Percentiles rank a stretch among this genome's conserved stretches.
Evolutionary conservation across 2,888 invertebrate species (phyloP).

Genomic region (Cepaea hortensis): DNA sequence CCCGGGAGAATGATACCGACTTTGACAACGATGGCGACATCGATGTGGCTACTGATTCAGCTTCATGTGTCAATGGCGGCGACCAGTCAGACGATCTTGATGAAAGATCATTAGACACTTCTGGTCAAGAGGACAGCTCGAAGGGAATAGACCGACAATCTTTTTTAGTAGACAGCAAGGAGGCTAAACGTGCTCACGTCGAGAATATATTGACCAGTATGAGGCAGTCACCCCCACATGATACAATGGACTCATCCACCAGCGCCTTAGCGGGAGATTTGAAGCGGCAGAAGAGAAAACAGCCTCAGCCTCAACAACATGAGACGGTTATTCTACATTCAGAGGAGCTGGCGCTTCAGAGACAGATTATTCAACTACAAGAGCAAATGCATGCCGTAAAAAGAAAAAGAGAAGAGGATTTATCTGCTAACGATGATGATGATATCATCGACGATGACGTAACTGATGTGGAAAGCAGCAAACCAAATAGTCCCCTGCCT

Average conservation of each 20-base stretch:
- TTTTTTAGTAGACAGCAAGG: constrained; percentile 60
- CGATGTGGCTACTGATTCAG: constrained; percentile 14
- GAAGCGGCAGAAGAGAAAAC: constrained; percentile 85
- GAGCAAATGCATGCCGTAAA: constrained; percentile 90
- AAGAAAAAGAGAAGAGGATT: constrained; percentile 37
- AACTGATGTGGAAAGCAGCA: constrained; percentile 30
- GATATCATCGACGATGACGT: constrained; percentile 24
- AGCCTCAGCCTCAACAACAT: constrained; percentile 96
- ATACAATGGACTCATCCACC: constrained; percentile 43
- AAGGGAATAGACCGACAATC: constrained; percentile 12
- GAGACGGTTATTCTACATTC: constrained; percentile 62
- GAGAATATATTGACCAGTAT: constrained; percentile 96
- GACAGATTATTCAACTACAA: constrained; percentile 90
- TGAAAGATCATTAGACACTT: constrained; percentile 30
- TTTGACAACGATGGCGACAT: constrained; percentile 51
- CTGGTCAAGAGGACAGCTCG: background rate
- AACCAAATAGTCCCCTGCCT: constrained; percentile 11
- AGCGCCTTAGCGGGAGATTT: constrained; percentile 55
- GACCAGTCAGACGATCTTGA: constrained; percentile 46
- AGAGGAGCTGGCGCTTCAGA: constrained; percentile 82
- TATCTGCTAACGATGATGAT: constrained; percentile 4
- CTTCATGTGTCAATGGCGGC: constrained; percentile 24
- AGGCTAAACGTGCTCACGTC: constrained; percentile 91
- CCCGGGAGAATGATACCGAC: constrained; percentile 59
- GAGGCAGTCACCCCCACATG: constrained; percentile 79